Evolutionary conservation across 1,140 invertebrate genomes (phyloP).

Genomic region (Zaprionus gabonicus): DNA sequence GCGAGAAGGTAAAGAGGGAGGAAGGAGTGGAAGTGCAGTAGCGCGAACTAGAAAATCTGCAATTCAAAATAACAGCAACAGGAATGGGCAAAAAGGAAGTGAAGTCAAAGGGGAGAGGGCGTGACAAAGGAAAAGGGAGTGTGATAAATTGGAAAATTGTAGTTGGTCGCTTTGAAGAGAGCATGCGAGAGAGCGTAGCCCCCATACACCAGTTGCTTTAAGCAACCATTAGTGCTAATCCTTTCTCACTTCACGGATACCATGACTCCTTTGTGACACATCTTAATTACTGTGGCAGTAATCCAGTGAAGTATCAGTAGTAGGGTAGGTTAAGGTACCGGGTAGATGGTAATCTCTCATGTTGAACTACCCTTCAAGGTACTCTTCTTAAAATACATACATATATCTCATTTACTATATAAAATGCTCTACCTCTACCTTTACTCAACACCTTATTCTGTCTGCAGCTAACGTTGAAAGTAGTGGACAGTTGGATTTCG

Average conservation of each 20-base stretch:
- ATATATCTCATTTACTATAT: too few species aligned
- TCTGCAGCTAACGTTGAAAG: too few species aligned
- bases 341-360: too few species aligned
- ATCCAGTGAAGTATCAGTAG: background rate
- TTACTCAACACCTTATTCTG: too few species aligned
- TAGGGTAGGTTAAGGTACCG: too few species aligned
- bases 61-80: background rate
- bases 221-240: background rate
- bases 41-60: conserved; percentile 10
- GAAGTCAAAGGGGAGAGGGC: background rate
- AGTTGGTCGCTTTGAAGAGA: background rate
- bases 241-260: background rate
- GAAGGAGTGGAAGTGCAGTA: background rate
- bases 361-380: too few species aligned
- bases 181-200: too few species aligned
- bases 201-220: background rate
- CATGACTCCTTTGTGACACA: background rate
- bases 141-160: background rate
- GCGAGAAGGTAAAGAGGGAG: too few species aligned
- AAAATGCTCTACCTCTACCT: too few species aligned
- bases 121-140: background rate
- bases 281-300: background rate
- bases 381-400: too few species aligned
- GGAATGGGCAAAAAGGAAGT: background rate
- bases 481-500: too few species aligned